These are phyloP conservation scores for Drosophila pseudoananassae DNA, from an alignment of 1,140 invertebrate genomes.

Conservation along the genomic window DNA sequence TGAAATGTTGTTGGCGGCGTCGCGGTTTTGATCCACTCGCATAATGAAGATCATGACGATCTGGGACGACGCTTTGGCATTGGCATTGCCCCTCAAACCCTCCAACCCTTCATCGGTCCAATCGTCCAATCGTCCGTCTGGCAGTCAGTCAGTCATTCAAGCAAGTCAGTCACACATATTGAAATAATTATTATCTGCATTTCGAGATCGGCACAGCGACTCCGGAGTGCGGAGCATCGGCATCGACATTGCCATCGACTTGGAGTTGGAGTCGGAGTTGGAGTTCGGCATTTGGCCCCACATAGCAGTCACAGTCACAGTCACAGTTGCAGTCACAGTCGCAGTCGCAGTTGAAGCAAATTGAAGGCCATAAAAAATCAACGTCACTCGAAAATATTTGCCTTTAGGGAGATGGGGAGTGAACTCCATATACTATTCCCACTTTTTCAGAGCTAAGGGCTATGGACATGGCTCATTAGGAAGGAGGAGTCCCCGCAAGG, in stretches of 20 bases:
- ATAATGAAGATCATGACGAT: slow-evolving; percentile 77
- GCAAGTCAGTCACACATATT: slow-evolving; percentile 81
- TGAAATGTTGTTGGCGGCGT: slow-evolving; percentile 63
- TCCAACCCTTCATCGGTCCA: not conserved
- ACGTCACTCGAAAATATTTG: slow-evolving; percentile 62
- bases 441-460: not conserved
- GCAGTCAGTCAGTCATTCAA: slow-evolving; percentile 51
- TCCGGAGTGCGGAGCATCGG: slow-evolving; percentile 16
- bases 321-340: slow-evolving; percentile 29
- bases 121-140: slow-evolving; percentile 1
- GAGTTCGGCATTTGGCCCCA: slow-evolving; percentile 36
- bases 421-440: too few species aligned
- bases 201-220: slow-evolving; percentile 76
- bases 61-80: slow-evolving; percentile 59
- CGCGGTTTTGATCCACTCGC: slow-evolving; percentile 77
- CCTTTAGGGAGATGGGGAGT: too few species aligned
- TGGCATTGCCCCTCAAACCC: slow-evolving; percentile 57
- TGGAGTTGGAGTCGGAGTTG: too few species aligned
- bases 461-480: slow-evolving; percentile 60
- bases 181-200: slow-evolving; percentile 84
- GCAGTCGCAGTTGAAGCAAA: slow-evolving; percentile 50
- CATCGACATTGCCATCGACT: slow-evolving; percentile 21
- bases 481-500: slow-evolving; percentile 18
- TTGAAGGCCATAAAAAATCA: slow-evolving; percentile 84
- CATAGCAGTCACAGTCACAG: slow-evolving; percentile 28